phyloP scores from a whole-genome alignment of 2,113 vertebrate genomes.

The Fulmarus glacialis region DNA sequence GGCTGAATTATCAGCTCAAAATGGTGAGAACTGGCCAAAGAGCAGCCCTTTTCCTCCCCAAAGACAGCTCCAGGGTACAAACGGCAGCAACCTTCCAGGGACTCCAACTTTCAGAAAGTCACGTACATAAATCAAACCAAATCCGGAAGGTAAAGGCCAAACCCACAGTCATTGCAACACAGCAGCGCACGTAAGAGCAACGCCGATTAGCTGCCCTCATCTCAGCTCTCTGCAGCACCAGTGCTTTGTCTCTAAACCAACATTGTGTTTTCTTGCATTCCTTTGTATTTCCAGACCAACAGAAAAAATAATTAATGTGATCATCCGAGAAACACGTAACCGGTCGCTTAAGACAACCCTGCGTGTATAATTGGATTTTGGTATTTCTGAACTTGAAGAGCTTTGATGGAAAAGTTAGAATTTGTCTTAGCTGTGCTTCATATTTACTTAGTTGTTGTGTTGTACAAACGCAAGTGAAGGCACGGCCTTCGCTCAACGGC shows the following conservation, averaged over 20 bases:
- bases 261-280: neutral
- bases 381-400: neutral
- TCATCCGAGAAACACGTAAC: neutral
- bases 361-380: neutral
- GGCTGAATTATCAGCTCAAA: neutral
- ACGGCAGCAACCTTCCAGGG: neutral
- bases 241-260: neutral
- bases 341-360: neutral
- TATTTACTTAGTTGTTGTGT: neutral
- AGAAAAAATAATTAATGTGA: neutral
- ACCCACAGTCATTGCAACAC: neutral
- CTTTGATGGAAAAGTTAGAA: neutral
- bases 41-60: neutral
- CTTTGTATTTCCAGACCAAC: neutral
- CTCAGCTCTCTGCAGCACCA: neutral
- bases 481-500: neutral
- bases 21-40: neutral
- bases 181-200: fast-evolving
- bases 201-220: fast-evolving
- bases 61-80: neutral
- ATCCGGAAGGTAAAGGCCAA: neutral
- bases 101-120: neutral
- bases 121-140: neutral
- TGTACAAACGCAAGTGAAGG: neutral
- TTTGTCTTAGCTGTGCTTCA: neutral